phyloP scores from a whole-genome alignment of 2,888 invertebrate species.

The Cecidostiba fungosa region DNA sequence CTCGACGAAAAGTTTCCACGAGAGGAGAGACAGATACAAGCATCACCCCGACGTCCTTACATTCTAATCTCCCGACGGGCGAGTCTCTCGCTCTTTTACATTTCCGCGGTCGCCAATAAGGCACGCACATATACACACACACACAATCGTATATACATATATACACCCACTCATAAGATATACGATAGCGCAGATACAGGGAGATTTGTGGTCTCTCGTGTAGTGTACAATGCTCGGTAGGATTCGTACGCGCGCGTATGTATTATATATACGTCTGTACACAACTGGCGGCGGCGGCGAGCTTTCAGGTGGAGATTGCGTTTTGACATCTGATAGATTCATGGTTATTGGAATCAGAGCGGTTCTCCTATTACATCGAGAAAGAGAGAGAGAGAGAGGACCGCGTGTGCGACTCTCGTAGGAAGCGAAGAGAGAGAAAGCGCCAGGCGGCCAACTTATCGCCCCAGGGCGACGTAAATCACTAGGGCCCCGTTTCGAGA shows the following conservation, averaged over 20 bases:
- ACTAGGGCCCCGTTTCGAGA: slow-evolving; percentile 68
- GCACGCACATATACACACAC: not conserved
- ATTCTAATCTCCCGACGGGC: slow-evolving; percentile 30
- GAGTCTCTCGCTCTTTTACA: slow-evolving; percentile 67
- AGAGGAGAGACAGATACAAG: not conserved
- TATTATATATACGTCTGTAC: slow-evolving; percentile 9
- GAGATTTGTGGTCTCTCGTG: slow-evolving; percentile 74
- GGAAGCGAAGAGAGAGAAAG: slow-evolving; percentile 62
- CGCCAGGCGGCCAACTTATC: slow-evolving; percentile 69
- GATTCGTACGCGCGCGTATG: not conserved
- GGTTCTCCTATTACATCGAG: slow-evolving; percentile 71
- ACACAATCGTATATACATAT: not conserved
- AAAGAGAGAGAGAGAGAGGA: slow-evolving; percentile 22
- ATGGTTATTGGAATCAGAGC: slow-evolving; percentile 88
- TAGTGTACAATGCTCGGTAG: not conserved
- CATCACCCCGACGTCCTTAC: slow-evolving; percentile 25
- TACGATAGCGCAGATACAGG: slow-evolving; percentile 71
- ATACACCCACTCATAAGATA: slow-evolving; percentile 66
- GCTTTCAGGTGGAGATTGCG: slow-evolving; percentile 84
- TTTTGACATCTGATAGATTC: slow-evolving; percentile 90
- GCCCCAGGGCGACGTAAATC: slow-evolving; percentile 75
- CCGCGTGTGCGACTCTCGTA: slow-evolving; percentile 3
- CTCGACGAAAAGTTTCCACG: slow-evolving; percentile 4
- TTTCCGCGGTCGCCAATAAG: slow-evolving; percentile 66
- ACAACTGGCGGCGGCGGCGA: slow-evolving; percentile 66